A percentile compares a stretch with the other conserved stretches of the same genome.
Conservation (phyloP, 1,140 invertebrate genomes). For the Musca domestica region DNA sequence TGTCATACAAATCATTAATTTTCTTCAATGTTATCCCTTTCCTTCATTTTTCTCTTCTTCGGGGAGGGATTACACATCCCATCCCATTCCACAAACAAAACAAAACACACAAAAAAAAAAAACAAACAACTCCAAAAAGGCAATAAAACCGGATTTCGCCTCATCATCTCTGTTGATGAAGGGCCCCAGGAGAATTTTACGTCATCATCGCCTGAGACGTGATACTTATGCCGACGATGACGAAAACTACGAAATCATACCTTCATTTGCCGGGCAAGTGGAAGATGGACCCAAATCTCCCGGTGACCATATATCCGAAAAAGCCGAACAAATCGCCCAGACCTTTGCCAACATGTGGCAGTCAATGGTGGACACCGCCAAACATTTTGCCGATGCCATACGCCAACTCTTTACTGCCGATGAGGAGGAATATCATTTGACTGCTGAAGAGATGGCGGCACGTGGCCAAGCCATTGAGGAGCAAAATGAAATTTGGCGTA, state of each 20-base stretch:
- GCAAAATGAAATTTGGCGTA: not conserved
- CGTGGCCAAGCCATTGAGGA: not conserved
- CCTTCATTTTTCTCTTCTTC: not conserved
- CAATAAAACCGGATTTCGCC: too few relatives aligned
- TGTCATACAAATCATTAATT: too few relatives aligned
- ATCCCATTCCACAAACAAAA: not conserved
- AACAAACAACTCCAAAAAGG: not conserved
- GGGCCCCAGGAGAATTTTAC: too few relatives aligned
- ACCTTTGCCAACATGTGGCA: slow-evolving; percentile 37
- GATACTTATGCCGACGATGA: slow-evolving; percentile 11
- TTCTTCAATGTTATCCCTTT: not conserved
- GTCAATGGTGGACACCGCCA: slow-evolving; percentile 36
- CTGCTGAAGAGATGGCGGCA: not conserved
- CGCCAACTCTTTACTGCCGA: slow-evolving; percentile 26
- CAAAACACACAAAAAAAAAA: not conserved
- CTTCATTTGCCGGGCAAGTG: not conserved
- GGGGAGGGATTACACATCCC: too few relatives aligned
- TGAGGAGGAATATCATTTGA: not conserved
- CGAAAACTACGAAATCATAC: slow-evolving; percentile 8
- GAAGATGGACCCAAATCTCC: not conserved
- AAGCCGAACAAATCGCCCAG: slow-evolving; percentile 15
- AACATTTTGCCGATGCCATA: slow-evolving; percentile 35
- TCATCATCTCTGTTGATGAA: not conserved
- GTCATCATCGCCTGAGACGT: not conserved
- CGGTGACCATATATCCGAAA: not conserved